Evolutionary conservation across 2,888 invertebrate species (phyloP), one percentile per base, ranked within the genome.

Genomic region (Amphipyra tragopoginis): DNA sequence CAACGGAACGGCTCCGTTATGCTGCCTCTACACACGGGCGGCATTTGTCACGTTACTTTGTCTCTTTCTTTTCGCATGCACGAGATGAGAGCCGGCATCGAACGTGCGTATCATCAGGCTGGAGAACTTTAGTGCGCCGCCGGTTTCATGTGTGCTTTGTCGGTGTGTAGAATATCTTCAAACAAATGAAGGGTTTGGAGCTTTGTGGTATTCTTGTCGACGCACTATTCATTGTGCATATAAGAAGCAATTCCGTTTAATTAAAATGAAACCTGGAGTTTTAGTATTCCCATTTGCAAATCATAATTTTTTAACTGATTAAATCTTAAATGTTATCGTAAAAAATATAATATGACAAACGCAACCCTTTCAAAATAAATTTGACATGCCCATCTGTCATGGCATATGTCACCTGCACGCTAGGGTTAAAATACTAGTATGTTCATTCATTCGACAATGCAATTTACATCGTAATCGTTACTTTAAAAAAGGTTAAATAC

Each of bases 181-280:
- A 81, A 79, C 82, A 80, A 81, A 81, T 84, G 83, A 55, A 85
- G 84, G 82, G 84, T 67, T 84, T 82, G 79, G 78, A 83, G 88
- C 87, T 87, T 90, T 89, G 89, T 89, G 86, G 87, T 91, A 90
- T 91, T 90, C 87, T 91, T 89, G 88, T 90, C 88, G 87, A 88
- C 85, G 82, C 49, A 52, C 34, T 34, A 89, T 87, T 83, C 86
- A 90, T 40, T 58, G 86, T 87, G 85, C 83, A 86, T 87, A 85
- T 82, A 85, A 87, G 85, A 82, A 88, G 85, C 86, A 84, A 87
- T 88, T 89, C 86, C 76, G 82, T 87, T 87, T 87, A 86, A 88
- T 89, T 87, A 83, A 85, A 79, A 87, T 13, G 36, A 26, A 34
- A 14, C n/a, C 38, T 21, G 21, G 14, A 29, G 10, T 56, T 42